Percentiles rank a stretch among this genome's conserved stretches.
Conservation (phyloP, 2,797 vertebrate genomes). For the Sebastes umbrosus region DNA sequence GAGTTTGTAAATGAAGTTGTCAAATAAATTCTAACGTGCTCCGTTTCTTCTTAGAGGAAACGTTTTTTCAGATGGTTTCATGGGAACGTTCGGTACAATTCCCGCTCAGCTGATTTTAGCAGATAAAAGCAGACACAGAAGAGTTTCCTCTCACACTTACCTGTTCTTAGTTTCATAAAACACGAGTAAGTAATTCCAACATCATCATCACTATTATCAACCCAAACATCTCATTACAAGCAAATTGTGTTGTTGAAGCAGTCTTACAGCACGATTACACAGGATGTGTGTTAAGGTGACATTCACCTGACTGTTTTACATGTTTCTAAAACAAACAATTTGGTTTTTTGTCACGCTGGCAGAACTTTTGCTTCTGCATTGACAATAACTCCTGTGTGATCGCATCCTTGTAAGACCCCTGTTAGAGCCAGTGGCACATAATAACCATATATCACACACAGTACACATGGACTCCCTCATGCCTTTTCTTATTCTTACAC, state of each 20-base stretch:
- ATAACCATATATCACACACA: not conserved
- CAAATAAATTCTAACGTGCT: not conserved
- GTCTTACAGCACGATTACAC: conserved; percentile 11
- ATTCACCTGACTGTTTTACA: not conserved
- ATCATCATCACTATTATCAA: not conserved
- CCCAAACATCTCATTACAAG: not conserved
- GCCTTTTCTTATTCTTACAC: not conserved
- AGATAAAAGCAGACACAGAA: conserved; percentile 49
- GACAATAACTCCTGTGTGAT: conserved; percentile 8
- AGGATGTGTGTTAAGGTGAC: not conserved
- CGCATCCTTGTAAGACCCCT: not conserved
- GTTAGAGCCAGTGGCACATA: not conserved
- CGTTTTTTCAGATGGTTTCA: not conserved
- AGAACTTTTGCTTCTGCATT: not conserved
- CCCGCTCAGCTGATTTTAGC: not conserved
- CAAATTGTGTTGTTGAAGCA: not conserved
- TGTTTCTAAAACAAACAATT: not conserved
- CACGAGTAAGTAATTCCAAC: not conserved
- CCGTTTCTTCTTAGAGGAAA: not conserved
- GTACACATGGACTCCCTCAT: not conserved
- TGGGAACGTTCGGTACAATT: rapidly evolving
- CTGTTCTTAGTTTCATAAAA: not conserved
- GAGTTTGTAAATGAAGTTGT: not conserved
- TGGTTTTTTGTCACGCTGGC: not conserved
- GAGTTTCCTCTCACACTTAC: conserved; percentile 26